Percentiles rank a stretch among this genome's conserved stretches.
Conservation (phyloP, 2,888 invertebrate species). For the Synergus gifuensis region DNA sequence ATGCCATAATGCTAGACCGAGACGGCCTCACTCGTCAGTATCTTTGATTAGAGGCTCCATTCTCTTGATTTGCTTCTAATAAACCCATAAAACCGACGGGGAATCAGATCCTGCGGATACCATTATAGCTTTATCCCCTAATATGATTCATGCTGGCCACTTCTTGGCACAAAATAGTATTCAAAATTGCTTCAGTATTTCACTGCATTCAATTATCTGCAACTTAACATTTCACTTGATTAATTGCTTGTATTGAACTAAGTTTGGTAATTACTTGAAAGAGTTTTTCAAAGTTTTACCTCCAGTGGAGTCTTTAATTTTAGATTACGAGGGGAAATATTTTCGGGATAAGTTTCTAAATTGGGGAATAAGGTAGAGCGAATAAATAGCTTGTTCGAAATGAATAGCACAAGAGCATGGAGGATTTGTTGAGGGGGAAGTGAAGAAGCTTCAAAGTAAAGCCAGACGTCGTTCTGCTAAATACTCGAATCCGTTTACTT, state of each 20-base stretch:
- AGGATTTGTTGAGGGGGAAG: neutral
- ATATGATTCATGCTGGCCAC: constrained; percentile 46
- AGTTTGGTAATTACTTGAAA: no score
- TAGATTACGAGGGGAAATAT: neutral
- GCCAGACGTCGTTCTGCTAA: constrained; percentile 48
- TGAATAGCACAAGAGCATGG: neutral
- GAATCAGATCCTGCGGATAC: constrained; percentile 55
- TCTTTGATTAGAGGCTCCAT: constrained; percentile 76
- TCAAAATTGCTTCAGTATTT: neutral
- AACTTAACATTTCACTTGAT: neutral
- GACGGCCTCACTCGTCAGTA: constrained; percentile 71
- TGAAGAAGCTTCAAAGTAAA: constrained; percentile 18
- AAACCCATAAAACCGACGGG: constrained; percentile 68
- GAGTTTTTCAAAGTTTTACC: no score
- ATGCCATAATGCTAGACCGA: constrained; percentile 72
- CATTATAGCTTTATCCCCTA: neutral
- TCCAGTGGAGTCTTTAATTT: neutral
- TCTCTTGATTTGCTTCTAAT: constrained; percentile 75
- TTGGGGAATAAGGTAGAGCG: neutral
- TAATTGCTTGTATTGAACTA: no score
- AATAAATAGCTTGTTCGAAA: constrained; percentile 12
- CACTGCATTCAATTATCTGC: neutral
- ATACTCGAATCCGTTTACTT: constrained; percentile 47
- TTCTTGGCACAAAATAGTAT: constrained; percentile 13
- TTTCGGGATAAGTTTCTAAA: neutral